Evolutionary conservation across 2,113 vertebrate species (phyloP).

Genomic region (Triplophysa siluroides): DNA sequence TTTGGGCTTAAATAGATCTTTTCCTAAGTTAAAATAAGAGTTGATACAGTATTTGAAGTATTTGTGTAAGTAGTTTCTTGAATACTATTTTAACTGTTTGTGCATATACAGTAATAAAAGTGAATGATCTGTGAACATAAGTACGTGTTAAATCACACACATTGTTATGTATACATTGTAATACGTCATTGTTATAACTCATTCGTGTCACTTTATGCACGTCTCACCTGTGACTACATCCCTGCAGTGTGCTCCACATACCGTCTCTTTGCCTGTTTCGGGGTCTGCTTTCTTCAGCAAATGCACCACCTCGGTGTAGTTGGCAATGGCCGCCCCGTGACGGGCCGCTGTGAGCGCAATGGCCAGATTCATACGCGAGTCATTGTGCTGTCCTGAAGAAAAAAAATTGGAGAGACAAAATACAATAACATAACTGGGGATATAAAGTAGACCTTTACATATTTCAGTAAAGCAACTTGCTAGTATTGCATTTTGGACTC

Average conservation of each 20-base stretch:
- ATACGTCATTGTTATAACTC: no score
- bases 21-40: no score
- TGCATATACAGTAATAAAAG: no score
- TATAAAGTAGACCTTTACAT: no score
- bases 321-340: constrained; percentile 87
- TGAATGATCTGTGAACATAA: no score
- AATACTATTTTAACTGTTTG: no score
- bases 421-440: not conserved
- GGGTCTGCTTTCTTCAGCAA: constrained; percentile 85
- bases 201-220: not conserved
- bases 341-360: constrained; percentile 91
- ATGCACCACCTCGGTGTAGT: constrained; percentile 90
- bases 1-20: not conserved
- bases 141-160: no score
- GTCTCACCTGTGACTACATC: constrained; percentile 85
- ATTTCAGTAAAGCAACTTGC: no score
- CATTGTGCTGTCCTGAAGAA: constrained; percentile 94
- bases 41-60: no score
- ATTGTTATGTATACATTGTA: no score
- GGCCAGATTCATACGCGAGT: constrained; percentile 95
- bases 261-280: constrained; percentile 67
- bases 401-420: not conserved
- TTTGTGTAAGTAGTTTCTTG: no score
- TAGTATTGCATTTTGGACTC: no score
- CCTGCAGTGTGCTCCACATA: constrained; percentile 86